Percentiles rank a stretch among this genome's conserved stretches.
These are phyloP conservation scores for Carlito syrichta DNA, from an alignment of 2,113 vertebrate species.

Conservation along the genomic window DNA sequence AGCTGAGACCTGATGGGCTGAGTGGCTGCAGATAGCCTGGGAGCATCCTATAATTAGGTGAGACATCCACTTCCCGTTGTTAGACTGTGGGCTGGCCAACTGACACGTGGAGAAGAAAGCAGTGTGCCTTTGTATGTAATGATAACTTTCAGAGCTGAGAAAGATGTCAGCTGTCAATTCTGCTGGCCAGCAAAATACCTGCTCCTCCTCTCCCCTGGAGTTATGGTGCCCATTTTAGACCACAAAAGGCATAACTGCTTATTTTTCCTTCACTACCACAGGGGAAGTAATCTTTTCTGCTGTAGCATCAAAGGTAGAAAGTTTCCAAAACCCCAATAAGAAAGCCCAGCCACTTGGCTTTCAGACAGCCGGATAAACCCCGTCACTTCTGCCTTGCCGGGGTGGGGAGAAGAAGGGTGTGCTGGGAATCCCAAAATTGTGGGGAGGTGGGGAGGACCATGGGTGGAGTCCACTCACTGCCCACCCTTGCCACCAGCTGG, in stretches of 20 bases:
- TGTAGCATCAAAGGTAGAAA: background rate
- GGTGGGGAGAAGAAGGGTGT: rapidly evolving
- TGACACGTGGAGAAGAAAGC: background rate
- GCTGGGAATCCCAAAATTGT: rapidly evolving
- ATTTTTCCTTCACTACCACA: background rate
- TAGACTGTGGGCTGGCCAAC: background rate
- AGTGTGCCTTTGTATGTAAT: background rate
- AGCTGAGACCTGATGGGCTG: rapidly evolving
- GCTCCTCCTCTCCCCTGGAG: rapidly evolving
- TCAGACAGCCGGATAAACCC: background rate
- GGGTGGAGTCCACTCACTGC: rapidly evolving
- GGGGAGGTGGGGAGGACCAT: background rate
- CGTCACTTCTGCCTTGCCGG: rapidly evolving
- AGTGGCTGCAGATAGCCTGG: rapidly evolving
- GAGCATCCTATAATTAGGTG: background rate
- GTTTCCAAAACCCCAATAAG: background rate
- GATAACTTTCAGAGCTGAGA: background rate
- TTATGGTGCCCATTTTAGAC: background rate
- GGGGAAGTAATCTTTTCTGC: background rate
- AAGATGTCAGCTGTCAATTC: background rate
- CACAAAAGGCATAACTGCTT: background rate
- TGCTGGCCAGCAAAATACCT: background rate
- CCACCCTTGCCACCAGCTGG: background rate
- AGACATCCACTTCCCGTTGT: background rate
- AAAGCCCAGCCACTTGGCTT: background rate